A percentile compares a stretch with the other conserved stretches of the same genome.
Conservation (phyloP, 1,140 invertebrate genomes). For the Drepana arcuata region DNA sequence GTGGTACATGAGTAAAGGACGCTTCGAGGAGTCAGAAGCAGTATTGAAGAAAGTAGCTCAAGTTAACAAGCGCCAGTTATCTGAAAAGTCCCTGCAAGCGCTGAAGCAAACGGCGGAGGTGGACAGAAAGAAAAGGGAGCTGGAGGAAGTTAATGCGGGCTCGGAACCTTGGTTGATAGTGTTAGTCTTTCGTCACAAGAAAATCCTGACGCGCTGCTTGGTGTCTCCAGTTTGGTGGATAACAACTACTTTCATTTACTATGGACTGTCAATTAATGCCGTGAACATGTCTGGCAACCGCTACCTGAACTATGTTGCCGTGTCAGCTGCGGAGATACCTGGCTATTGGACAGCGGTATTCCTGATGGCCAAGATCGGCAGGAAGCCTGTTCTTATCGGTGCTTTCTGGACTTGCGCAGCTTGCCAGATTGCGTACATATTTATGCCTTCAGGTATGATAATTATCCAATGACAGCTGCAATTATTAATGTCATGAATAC, state of each 20-base stretch:
- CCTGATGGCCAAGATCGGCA: slow-evolving; percentile 35
- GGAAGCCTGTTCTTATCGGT: slow-evolving; percentile 77
- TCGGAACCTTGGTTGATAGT: slow-evolving; percentile 54
- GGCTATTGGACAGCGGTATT: slow-evolving; percentile 74
- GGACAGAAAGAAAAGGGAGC: slow-evolving; percentile 27
- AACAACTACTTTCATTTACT: slow-evolving; percentile 78
- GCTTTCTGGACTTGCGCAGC: slow-evolving; percentile 80
- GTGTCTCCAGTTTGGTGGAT: slow-evolving; percentile 81
- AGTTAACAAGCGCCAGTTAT: slow-evolving; percentile 75
- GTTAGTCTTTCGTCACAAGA: slow-evolving; percentile 72
- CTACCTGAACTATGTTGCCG: slow-evolving; percentile 80
- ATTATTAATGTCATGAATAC: neutral
- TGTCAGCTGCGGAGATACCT: slow-evolving; percentile 79
- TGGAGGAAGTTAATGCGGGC: slow-evolving; percentile 13
- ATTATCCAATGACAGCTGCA: slow-evolving; percentile 9
- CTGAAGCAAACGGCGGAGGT: slow-evolving; percentile 30
- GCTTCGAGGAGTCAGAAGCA: slow-evolving; percentile 76
- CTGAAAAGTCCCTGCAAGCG: slow-evolving; percentile 68
- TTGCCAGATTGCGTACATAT: slow-evolving; percentile 78
- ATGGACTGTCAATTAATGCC: slow-evolving; percentile 77
- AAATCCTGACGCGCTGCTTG: slow-evolving; percentile 73
- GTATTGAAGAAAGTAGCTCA: slow-evolving; percentile 75
- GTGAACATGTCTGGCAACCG: slow-evolving; percentile 76
- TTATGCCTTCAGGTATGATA: slow-evolving; percentile 73
- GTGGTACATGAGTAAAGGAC: slow-evolving; percentile 85